Percentiles rank a stretch among this genome's conserved stretches.
Evolutionary conservation across 2,888 invertebrate species (phyloP).

Genomic region (Ophioninae sp.): DNA sequence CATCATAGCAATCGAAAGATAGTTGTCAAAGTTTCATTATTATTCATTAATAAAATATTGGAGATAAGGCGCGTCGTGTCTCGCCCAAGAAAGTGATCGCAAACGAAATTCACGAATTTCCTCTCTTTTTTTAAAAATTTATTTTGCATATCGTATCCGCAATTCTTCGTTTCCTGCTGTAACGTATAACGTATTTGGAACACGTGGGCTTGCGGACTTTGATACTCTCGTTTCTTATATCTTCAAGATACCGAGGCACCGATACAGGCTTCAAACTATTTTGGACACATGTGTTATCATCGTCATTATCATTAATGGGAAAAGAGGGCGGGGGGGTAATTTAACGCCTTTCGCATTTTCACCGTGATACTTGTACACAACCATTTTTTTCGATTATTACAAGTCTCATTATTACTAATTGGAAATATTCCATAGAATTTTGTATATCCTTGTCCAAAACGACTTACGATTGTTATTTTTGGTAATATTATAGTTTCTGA

Average conservation of each 20-base stretch:
- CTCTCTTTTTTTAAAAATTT: neutral
- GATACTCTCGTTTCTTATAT: neutral
- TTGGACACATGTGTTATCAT: neutral
- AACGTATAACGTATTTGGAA: constrained; percentile 3
- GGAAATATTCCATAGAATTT: no score
- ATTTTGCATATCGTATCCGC: neutral
- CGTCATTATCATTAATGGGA: no score
- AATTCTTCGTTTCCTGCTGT: neutral
- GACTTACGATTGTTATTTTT: no score
- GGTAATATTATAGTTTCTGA: no score
- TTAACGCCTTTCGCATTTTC: no score
- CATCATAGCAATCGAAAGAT: neutral
- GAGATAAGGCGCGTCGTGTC: neutral
- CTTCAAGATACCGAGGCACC: neutral
- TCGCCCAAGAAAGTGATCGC: neutral
- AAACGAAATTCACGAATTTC: neutral
- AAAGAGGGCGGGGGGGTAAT: no score
- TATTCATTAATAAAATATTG: neutral
- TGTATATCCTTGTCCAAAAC: no score
- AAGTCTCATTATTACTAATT: no score
- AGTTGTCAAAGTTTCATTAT: neutral
- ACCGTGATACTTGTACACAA: no score
- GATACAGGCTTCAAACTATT: neutral
- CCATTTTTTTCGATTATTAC: no score
- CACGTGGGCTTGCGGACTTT: constrained; percentile 24